These are phyloP conservation scores for Leptogaster cylindrica DNA, from an alignment of 2,888 invertebrate species.

Conservation along the genomic window DNA sequence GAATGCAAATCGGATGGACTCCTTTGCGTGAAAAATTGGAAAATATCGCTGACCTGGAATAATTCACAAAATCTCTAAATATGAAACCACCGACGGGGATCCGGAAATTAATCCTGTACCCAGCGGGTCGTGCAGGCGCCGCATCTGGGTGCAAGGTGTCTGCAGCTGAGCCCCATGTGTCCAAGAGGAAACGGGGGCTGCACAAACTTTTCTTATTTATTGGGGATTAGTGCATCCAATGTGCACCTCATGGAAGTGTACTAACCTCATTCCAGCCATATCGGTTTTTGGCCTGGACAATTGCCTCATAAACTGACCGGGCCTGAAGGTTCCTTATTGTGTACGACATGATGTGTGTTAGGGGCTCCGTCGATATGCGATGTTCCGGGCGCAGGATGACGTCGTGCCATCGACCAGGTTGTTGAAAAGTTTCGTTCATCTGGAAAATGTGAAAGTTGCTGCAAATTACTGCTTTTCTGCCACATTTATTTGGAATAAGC, in stretches of 20 bases:
- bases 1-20: slow-evolving; percentile 60
- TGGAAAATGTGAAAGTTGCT: slow-evolving; percentile 55
- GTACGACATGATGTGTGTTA: slow-evolving; percentile 68
- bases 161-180: background rate
- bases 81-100: slow-evolving; percentile 2
- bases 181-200: slow-evolving; percentile 1
- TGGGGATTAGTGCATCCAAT: slow-evolving; percentile 28
- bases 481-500: slow-evolving; percentile 19
- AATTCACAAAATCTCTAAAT: slow-evolving; percentile 32
- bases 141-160: background rate
- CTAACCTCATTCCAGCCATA: slow-evolving; percentile 75
- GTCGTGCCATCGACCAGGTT: slow-evolving; percentile 75
- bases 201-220: slow-evolving; percentile 41
- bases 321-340: slow-evolving; percentile 70
- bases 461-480: slow-evolving; percentile 22
- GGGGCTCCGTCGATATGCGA: slow-evolving; percentile 61
- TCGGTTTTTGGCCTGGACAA: slow-evolving; percentile 76
- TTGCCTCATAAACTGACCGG: slow-evolving; percentile 74
- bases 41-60: slow-evolving; percentile 72
- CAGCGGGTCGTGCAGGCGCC: background rate
- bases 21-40: slow-evolving; percentile 72
- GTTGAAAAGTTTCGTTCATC: slow-evolving; percentile 76
- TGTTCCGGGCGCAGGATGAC: slow-evolving; percentile 62
- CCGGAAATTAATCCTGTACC: slow-evolving; percentile 3
- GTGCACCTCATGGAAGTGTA: slow-evolving; percentile 38